Evolutionary conservation across 2,797 vertebrate species (phyloP), one percentile per base, ranked within the genome.

Genomic region (Tiaroga cobitis): DNA sequence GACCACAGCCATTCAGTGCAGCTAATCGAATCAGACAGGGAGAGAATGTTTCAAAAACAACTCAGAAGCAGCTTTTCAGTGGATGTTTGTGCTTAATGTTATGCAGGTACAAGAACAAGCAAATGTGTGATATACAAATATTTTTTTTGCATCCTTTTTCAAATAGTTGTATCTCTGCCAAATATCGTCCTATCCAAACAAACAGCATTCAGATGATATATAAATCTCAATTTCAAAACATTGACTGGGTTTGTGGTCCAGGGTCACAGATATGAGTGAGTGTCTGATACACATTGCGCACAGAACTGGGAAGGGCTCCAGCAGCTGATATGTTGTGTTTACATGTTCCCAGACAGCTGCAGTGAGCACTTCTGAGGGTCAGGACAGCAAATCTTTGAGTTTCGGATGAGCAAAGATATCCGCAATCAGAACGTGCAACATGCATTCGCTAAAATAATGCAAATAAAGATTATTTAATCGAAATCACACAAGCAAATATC

Each of bases 1-100:
- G 21, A 74, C 56, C 81, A 49, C 34, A 74, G 21, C 69, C 56
- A 18, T 29, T 76, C 59, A 77, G 7, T 9, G 32, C 34, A 24
- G 56, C 19, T 74, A 74, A 75, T 73, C 7, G 5, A 81, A 70
- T 21, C 8, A 39, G 80, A 81, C 32, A 41, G 80, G n/a, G 49
- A 56, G 67, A 41, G 61, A 21, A 63, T 37, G 37, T 19, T 78
- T 78, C 19, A 61, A 61, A 78, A 61, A 24, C 37, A 78, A 39
- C 74, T n/a, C 32, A 16, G 51, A 76, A 54, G 32, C 8, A 59
- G 37, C 4, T 78, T 61, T 24, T 76, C 49, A 76, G 46, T 49
- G 3, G 73, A 75, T 78, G 34, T 61, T 18, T 76, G 51, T 16
- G 51, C 32, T 59, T 76, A 37, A 59, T 56, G 74, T 13, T 21